These are phyloP conservation scores for Seriola quinqueradiata DNA, from an alignment of 2,113 vertebrate species.

Conservation along the genomic window DNA sequence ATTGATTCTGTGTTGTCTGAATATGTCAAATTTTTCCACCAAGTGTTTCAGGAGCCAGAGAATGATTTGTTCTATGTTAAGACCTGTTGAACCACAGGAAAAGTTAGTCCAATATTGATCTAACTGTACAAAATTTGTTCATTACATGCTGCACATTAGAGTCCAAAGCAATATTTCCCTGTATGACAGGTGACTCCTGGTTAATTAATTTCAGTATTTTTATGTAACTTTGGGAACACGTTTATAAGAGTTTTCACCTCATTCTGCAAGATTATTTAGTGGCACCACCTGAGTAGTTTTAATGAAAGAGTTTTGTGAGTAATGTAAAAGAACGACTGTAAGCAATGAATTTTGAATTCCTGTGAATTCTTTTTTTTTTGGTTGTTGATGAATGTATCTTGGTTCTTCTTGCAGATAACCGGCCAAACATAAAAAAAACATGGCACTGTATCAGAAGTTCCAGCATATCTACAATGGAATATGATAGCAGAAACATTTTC, in stretches of 20 bases:
- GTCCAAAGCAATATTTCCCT: conserved; percentile 42
- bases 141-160: conserved; percentile 32
- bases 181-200: conserved; percentile 33
- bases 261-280: conserved; percentile 5
- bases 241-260: not conserved
- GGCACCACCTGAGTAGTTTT: not conserved
- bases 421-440: conserved; percentile 20
- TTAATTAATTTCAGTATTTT: conserved; percentile 20
- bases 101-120: not conserved
- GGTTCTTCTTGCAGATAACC: conserved; percentile 18
- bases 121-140: conserved; percentile 28
- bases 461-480: not conserved
- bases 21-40: conserved; percentile 42
- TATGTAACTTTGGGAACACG: not conserved
- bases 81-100: conserved; percentile 34
- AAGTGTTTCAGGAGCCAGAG: conserved; percentile 26
- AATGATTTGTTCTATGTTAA: conserved; percentile 42
- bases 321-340: not conserved
- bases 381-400: conserved; percentile 11
- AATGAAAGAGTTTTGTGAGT: conserved; percentile 1
- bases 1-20: conserved; percentile 57
- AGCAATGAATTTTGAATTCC: not conserved
- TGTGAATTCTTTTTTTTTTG: not conserved
- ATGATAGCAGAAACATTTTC: conserved; percentile 15
- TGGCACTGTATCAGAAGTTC: not conserved